Percentiles rank a stretch among this genome's conserved stretches.
These are phyloP conservation scores for Peromyscus aztecus DNA, from an alignment of 2,797 vertebrate genomes.

Conservation along the genomic window DNA sequence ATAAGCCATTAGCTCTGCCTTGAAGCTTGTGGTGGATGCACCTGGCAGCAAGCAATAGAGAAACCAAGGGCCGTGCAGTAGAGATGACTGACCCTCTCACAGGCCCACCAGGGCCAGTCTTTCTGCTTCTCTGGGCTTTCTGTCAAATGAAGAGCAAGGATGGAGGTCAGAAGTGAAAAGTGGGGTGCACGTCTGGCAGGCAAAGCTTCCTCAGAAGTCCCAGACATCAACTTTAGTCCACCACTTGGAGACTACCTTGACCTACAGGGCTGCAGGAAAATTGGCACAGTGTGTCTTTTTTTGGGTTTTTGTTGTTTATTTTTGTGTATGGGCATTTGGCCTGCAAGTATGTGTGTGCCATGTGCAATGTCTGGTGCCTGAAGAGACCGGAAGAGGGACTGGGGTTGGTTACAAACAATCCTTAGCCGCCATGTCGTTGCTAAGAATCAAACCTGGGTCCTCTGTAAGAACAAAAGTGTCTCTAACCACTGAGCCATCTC, in stretches of 20 bases:
- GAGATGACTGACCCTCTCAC: not conserved
- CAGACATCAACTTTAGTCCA: not conserved
- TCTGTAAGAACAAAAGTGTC: not conserved
- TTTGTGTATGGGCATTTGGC: not conserved
- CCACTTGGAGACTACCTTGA: not conserved
- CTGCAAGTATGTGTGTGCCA: not conserved
- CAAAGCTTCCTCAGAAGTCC: not conserved
- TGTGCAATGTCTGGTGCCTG: not conserved
- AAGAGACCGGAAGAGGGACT: not conserved
- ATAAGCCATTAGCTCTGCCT: not conserved
- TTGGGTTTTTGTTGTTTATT: not conserved
- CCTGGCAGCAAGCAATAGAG: not conserved
- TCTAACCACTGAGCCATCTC: not conserved
- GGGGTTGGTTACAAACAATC: not conserved
- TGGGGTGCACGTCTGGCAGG: no score
- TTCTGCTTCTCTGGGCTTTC: not conserved
- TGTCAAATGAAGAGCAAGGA: not conserved
- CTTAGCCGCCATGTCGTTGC: not conserved
- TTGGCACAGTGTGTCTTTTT: not conserved
- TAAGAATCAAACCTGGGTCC: not conserved
- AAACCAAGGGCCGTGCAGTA: not conserved
- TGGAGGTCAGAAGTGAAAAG: not conserved
- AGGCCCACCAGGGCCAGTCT: not conserved
- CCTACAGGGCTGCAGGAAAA: not conserved
- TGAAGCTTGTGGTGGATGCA: not conserved